Conservation (phyloP, 2,797 vertebrate species). For the Anas flavirostris region DNA sequence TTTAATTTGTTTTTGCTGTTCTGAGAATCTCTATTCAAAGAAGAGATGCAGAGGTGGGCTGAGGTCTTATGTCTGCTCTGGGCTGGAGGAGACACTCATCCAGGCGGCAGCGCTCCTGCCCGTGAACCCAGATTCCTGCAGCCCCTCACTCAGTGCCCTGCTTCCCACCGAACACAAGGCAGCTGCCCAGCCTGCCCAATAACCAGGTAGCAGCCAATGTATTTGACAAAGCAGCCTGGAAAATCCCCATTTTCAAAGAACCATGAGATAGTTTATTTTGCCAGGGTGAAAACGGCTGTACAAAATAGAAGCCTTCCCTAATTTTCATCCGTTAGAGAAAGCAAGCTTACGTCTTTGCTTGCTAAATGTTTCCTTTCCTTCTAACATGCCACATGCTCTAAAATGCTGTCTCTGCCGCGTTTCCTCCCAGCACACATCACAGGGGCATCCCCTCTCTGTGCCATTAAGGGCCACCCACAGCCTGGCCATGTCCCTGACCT, state of each 20-base stretch:
- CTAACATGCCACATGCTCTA: background rate
- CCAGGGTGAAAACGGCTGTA: background rate
- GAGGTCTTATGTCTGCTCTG: background rate
- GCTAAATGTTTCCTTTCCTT: background rate
- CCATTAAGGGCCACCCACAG: background rate
- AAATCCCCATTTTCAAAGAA: background rate
- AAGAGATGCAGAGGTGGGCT: background rate
- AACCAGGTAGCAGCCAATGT: background rate
- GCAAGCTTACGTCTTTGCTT: background rate
- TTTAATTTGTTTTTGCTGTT: background rate
- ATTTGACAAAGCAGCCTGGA: background rate
- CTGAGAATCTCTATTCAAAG: background rate
- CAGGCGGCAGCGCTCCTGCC: background rate
- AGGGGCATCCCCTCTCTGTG: accelerated
- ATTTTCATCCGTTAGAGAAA: background rate
- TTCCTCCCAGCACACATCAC: background rate
- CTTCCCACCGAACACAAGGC: background rate
- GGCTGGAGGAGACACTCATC: background rate
- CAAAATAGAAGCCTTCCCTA: background rate
- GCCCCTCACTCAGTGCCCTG: background rate
- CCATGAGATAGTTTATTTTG: background rate
- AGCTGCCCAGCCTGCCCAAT: background rate
- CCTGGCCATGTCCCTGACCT: background rate
- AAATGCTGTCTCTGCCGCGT: background rate
- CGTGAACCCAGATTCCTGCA: background rate